These are phyloP conservation scores for Heteronetta atricapilla DNA, from an alignment of 2,113 vertebrate species.

Conservation along the genomic window DNA sequence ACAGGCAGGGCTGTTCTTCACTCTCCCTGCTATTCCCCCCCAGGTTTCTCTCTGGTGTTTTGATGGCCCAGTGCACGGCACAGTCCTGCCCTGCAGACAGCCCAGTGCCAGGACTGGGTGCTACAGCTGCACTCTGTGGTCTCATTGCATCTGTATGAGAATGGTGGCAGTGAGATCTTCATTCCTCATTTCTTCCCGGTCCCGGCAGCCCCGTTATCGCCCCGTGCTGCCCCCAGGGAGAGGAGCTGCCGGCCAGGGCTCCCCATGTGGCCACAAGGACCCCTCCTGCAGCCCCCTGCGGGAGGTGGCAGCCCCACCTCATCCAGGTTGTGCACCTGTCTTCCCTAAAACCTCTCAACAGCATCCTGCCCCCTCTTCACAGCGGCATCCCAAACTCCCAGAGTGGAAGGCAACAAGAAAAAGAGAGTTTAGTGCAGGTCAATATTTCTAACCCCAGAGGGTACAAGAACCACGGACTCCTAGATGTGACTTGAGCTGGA, in stretches of 20 bases:
- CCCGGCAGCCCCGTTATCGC: not conserved
- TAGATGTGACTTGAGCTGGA: not conserved
- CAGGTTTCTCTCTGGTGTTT: not conserved
- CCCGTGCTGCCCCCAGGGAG: not conserved
- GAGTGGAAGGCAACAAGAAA: not conserved
- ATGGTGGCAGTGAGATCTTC: fast-evolving
- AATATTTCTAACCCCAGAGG: not conserved
- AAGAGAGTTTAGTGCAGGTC: not conserved
- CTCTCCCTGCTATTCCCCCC: not conserved
- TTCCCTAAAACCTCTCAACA: no score
- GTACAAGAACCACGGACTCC: not conserved
- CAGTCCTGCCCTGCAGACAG: not conserved
- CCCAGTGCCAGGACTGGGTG: not conserved
- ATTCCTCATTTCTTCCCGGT: not conserved
- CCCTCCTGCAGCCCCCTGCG: not conserved
- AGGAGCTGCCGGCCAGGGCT: not conserved
- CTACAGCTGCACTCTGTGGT: not conserved
- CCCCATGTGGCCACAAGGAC: not conserved
- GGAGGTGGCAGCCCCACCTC: not conserved
- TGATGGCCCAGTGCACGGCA: not conserved
- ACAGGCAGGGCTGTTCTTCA: fast-evolving
- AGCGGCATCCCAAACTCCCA: fast-evolving
- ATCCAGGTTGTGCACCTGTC: not conserved
- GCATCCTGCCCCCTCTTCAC: not conserved
- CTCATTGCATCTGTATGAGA: not conserved